Percentiles rank a stretch among this genome's conserved stretches.
Evolutionary conservation across 2,797 vertebrate genomes (phyloP).

Genomic region (Anableps anableps): DNA sequence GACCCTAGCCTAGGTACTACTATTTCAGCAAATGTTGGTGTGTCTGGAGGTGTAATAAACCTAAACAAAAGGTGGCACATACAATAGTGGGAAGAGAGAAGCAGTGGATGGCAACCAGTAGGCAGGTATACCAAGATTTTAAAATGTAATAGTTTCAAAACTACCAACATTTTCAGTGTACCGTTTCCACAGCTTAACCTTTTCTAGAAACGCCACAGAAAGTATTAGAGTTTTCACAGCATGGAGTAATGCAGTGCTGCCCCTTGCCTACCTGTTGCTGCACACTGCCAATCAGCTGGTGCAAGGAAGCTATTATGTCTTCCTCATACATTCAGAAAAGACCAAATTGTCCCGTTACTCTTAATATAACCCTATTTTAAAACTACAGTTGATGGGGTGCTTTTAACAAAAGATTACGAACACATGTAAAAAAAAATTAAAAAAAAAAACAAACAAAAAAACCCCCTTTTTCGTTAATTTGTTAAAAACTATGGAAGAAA

Average conservation of each 20-base stretch:
- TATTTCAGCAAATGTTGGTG: neutral
- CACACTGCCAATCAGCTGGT: neutral
- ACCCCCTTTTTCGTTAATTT: neutral
- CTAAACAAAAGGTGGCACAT: neutral
- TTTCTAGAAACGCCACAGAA: neutral
- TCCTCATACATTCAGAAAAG: neutral
- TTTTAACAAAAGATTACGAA: neutral
- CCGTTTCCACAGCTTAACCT: neutral
- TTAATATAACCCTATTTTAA: neutral
- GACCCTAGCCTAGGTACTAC: neutral
- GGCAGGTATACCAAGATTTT: neutral
- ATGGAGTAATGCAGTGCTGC: neutral
- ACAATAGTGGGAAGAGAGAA: neutral
- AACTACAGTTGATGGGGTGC: neutral
- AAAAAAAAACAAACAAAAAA: neutral
- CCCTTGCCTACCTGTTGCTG: neutral
- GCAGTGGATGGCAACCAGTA: neutral
- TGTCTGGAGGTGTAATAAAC: neutral
- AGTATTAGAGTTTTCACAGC: neutral
- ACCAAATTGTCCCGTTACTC: neutral
- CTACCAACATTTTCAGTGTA: neutral
- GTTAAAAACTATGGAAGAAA: neutral
- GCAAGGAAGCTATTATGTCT: neutral
- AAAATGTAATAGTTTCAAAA: neutral
- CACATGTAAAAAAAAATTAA: neutral